Evolutionary conservation across 1,140 invertebrate species (phyloP), one percentile per base, ranked within the genome.

Genomic region (Drosophila funebris): DNA sequence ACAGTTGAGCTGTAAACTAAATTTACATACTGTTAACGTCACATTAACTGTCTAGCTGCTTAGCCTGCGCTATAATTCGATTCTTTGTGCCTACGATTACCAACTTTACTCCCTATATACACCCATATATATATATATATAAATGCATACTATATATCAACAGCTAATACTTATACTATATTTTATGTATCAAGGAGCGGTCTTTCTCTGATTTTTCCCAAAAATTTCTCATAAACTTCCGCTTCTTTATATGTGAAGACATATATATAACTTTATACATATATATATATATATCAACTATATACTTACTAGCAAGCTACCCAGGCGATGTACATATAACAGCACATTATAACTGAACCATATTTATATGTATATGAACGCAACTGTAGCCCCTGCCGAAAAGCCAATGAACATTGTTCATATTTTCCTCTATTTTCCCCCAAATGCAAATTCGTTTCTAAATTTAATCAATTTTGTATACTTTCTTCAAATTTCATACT

Each of bases 301-400:
- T 60, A 60, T 64, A 75, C 61, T 83, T 88, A 88, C 74, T 88
- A 88, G 84, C 83, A 88, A 88, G 83, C 83, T 88, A 88, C 83
- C 83, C 83, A 88, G 83, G 84, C 84, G 83, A 87, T 87, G 83
- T 87, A 79, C 84, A 85, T 85, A 85, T 82, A 83, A 60, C 56
- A 68, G 62, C 75, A 84, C 37, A 64, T 67, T 77, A 87, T 87
- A 75, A 87, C 63, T 73, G 60, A 78, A 74, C 56, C 31, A 66
- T 73, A 66, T 69, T 66, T 84, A 57, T 87, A 70, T 83, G 29
- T 83, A 83, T 78, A 67, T 82, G 73, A 82, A 85, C 82, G 82
- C 82, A 87, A 82, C 78, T 88, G 82, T 87, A 87, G 82, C 82
- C 82, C 83, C 75, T 87, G 82, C 82, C 82, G 54, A 75, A 46